A percentile compares a stretch with the other conserved stretches of the same genome.
Conservation (phyloP, 2,797 vertebrate genomes). For the Eurystomus glaucurus region DNA sequence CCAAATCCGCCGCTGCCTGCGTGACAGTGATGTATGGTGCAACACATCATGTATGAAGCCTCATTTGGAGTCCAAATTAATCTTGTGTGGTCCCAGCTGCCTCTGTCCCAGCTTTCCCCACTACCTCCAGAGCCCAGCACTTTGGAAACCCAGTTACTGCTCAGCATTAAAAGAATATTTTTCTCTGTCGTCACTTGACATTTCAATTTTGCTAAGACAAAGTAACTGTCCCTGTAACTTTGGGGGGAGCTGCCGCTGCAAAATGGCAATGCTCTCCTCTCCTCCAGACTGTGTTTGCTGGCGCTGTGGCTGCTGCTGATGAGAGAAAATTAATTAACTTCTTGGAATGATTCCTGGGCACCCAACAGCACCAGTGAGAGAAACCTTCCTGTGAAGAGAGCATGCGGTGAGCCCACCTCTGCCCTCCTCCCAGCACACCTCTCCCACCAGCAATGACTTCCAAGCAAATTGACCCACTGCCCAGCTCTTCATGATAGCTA, state of each 20-base stretch:
- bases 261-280: neutral
- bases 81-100: slow-evolving; percentile 14
- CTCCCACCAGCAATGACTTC: neutral
- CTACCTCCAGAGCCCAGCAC: neutral
- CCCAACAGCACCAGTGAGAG: neutral
- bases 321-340: slow-evolving; percentile 29
- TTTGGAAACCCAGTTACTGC: neutral
- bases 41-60: neutral
- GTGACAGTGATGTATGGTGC: slow-evolving; percentile 12
- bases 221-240: slow-evolving; percentile 9
- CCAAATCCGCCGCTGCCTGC: neutral
- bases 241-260: neutral
- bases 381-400: neutral
- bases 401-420: fast-evolving
- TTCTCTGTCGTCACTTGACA: slow-evolving; percentile 39
- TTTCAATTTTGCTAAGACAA: slow-evolving; percentile 61
- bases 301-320: neutral
- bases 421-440: neutral
- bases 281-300: neutral
- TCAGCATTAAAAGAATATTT: slow-evolving; percentile 38
- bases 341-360: neutral
- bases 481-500: neutral
- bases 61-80: slow-evolving; percentile 25
- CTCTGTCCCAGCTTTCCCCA: neutral
- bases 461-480: neutral